Evolutionary conservation across 2,797 vertebrate species (phyloP).

Genomic region (Hemitrygon akajei): DNA sequence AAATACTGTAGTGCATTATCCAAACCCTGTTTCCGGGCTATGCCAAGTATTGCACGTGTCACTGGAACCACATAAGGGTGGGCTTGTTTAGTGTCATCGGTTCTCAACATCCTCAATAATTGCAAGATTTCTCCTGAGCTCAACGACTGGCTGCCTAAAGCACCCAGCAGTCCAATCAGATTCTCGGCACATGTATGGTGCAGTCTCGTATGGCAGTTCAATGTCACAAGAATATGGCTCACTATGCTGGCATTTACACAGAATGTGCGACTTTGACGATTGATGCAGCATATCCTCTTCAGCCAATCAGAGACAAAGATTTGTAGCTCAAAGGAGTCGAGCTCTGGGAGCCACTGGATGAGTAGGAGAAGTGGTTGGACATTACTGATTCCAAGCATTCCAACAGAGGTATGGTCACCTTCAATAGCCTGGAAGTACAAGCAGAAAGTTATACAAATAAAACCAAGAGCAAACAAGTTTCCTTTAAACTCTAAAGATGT

Average conservation of each 20-base stretch:
- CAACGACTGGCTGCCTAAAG: conserved; percentile 85
- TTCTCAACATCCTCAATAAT: conserved; percentile 73
- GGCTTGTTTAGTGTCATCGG: conserved; percentile 56
- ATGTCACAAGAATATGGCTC: conserved; percentile 65
- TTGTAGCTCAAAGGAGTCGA: conserved; percentile 81
- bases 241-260: conserved; percentile 91
- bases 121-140: conserved; percentile 73
- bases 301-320: conserved; percentile 85
- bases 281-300: conserved; percentile 83
- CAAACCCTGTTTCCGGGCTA: conserved; percentile 85
- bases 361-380: conserved; percentile 88
- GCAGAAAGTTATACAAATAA: neutral
- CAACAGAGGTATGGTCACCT: conserved; percentile 88
- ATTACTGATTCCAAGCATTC: conserved; percentile 89
- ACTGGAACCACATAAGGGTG: conserved; percentile 76
- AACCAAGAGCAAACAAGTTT: neutral
- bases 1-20: conserved; percentile 93
- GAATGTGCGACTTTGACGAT: conserved; percentile 81
- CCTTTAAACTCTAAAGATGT: neutral
- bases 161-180: conserved; percentile 76
- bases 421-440: conserved; percentile 76
- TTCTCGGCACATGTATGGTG: conserved; percentile 79
- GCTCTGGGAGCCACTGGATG: conserved; percentile 88
- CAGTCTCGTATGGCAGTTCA: conserved; percentile 61
- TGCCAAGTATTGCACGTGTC: conserved; percentile 72